A percentile compares a stretch with the other conserved stretches of the same genome.
Conservation (phyloP, 2,113 vertebrate species). For the Tinamus guttatus region DNA sequence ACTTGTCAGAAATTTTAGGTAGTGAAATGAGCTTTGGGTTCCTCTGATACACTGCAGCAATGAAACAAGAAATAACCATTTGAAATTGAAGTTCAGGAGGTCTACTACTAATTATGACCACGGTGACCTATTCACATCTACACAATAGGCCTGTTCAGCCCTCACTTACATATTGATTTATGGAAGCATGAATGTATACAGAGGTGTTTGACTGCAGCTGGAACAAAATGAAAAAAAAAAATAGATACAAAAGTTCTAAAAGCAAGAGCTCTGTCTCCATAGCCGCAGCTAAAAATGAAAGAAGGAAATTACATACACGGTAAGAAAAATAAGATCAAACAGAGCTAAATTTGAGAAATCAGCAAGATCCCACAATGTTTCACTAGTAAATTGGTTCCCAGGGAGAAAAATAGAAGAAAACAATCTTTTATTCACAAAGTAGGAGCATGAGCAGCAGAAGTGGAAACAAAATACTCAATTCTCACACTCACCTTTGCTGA, state of each 20-base stretch:
- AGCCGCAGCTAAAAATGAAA: not conserved
- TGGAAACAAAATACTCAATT: not conserved
- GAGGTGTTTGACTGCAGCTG: not conserved
- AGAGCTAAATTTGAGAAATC: not conserved
- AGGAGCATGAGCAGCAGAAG: not conserved
- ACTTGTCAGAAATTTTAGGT: slow-evolving; percentile 32
- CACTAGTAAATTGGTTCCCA: not conserved
- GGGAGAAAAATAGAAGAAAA: not conserved
- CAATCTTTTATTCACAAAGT: not conserved
- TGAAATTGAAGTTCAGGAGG: not conserved
- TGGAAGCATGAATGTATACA: not conserved
- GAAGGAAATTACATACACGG: not conserved
- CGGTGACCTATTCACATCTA: not conserved
- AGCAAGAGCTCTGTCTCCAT: not conserved
- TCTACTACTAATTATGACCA: not conserved
- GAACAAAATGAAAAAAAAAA: not conserved
- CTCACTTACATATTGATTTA: not conserved
- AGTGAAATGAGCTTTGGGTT: slow-evolving; percentile 25
- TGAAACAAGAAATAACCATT: not conserved
- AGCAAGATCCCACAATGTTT: not conserved
- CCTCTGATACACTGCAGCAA: not conserved
- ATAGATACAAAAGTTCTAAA: not conserved
- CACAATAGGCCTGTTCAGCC: not conserved
- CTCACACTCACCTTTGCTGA: not conserved
- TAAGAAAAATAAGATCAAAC: not conserved